phyloP scores from a whole-genome alignment of 2,888 invertebrate species.

The Shargacucullia verbasci region DNA sequence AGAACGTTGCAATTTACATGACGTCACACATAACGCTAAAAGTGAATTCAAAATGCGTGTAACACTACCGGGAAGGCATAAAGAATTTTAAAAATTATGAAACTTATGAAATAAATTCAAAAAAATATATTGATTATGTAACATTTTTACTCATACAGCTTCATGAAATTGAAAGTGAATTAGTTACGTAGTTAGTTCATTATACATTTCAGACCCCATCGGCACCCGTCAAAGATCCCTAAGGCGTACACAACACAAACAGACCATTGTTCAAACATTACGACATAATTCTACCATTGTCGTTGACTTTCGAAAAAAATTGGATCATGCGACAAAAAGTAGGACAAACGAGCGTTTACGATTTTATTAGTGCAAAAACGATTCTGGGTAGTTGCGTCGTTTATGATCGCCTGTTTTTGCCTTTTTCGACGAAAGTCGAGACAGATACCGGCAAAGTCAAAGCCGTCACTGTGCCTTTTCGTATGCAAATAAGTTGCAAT shows the following conservation, averaged over 20 bases:
- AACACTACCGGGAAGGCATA: constrained; percentile 22
- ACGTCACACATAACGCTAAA: constrained; percentile 31
- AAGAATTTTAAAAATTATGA: constrained; percentile 17
- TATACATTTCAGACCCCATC: constrained; percentile 61
- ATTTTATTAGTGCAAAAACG: constrained; percentile 85
- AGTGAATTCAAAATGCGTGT: constrained; percentile 23
- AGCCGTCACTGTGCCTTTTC: too few relatives aligned
- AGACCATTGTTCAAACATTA: constrained; percentile 77
- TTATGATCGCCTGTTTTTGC: constrained; percentile 76
- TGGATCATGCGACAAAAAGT: constrained; percentile 72
- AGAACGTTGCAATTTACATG: constrained; percentile 23
- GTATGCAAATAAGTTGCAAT: constrained; percentile 85
- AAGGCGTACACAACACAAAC: constrained; percentile 68
- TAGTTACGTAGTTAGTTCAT: constrained; percentile 40
- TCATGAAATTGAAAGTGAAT: constrained; percentile 59
- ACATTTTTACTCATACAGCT: constrained; percentile 24
- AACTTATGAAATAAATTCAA: constrained; percentile 12
- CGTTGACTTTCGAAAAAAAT: constrained; percentile 65
- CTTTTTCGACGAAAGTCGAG: constrained; percentile 79
- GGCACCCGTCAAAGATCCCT: constrained; percentile 68
- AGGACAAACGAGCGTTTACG: constrained; percentile 64
- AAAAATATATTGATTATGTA: constrained; percentile 24
- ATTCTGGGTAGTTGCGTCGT: constrained; percentile 72
- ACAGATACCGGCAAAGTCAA: constrained; percentile 77
- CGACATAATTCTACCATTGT: constrained; percentile 77